Evolutionary conservation across 2,797 vertebrate species (phyloP).

Genomic region (Amazona finschi): DNA sequence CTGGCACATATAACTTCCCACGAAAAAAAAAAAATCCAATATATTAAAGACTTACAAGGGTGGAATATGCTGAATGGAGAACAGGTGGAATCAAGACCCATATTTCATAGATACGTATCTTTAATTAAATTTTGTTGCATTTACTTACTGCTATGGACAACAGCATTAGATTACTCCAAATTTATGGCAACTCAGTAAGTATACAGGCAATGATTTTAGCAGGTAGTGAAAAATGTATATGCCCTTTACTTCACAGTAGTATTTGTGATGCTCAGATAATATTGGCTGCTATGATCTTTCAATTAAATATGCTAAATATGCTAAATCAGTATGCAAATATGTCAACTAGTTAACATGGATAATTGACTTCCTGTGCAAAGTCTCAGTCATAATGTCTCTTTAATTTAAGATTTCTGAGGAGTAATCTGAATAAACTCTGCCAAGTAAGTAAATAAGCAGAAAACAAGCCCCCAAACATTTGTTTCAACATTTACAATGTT

Average conservation of each 20-base stretch:
- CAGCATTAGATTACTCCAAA: not conserved
- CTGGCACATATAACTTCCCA: not conserved
- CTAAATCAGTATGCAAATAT: not conserved
- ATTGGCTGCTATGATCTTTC: not conserved
- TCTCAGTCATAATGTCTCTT: not conserved
- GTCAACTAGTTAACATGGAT: not conserved
- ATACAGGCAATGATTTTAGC: not conserved
- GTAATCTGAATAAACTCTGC: not conserved
- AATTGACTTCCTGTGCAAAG: not conserved
- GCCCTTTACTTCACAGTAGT: not conserved
- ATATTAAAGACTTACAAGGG: not conserved
- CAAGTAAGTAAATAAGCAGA: not conserved
- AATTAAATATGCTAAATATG: not conserved
- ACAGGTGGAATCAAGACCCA: not conserved
- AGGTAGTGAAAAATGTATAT: not conserved
- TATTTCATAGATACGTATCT: slow-evolving; percentile 33
- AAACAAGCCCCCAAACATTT: not conserved
- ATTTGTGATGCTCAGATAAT: not conserved
- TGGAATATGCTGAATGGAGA: not conserved
- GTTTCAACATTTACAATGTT: not conserved
- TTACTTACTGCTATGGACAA: slow-evolving; percentile 23
- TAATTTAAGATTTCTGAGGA: not conserved
- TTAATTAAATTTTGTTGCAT: slow-evolving; percentile 42
- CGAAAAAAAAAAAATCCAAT: slow-evolving; percentile 11
- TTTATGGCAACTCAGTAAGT: not conserved